These are phyloP conservation scores for Romanogobio albipinnatus DNA, from an alignment of 2,113 vertebrate genomes.

Conservation along the genomic window DNA sequence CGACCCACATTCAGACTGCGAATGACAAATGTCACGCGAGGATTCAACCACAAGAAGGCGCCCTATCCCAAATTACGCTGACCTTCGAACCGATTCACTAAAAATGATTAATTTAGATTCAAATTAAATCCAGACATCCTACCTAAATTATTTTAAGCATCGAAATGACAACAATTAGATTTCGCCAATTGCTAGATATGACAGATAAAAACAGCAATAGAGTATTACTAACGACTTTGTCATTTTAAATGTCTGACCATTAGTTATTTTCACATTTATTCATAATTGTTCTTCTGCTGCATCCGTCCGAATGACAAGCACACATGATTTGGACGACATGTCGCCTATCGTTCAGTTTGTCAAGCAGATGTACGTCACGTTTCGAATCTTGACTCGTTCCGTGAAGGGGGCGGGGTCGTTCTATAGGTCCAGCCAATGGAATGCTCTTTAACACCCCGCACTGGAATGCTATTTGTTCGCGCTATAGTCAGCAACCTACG, in stretches of 20 bases:
- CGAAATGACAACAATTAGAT: too few species aligned
- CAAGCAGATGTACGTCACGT: background rate
- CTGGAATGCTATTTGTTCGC: background rate
- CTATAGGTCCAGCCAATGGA: background rate
- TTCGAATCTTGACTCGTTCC: background rate
- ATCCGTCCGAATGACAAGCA: background rate
- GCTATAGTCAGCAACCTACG: background rate
- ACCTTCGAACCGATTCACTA: background rate
- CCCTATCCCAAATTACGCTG: background rate
- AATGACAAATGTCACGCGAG: background rate
- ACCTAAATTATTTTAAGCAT: too few species aligned
- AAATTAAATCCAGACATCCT: too few species aligned
- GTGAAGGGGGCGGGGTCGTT: background rate
- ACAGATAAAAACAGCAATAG: too few species aligned
- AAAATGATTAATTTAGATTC: background rate
- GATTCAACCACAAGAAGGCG: constrained; percentile 1
- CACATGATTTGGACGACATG: background rate
- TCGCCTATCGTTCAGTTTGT: background rate
- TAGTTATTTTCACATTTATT: too few species aligned
- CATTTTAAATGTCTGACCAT: too few species aligned
- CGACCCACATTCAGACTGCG: background rate
- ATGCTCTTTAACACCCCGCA: background rate
- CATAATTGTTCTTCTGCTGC: too few species aligned
- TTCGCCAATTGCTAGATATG: too few species aligned
- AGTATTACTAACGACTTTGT: too few species aligned